Evolutionary conservation across 2,888 invertebrate genomes (phyloP).

Genomic region (Stenolophus ochropezus): DNA sequence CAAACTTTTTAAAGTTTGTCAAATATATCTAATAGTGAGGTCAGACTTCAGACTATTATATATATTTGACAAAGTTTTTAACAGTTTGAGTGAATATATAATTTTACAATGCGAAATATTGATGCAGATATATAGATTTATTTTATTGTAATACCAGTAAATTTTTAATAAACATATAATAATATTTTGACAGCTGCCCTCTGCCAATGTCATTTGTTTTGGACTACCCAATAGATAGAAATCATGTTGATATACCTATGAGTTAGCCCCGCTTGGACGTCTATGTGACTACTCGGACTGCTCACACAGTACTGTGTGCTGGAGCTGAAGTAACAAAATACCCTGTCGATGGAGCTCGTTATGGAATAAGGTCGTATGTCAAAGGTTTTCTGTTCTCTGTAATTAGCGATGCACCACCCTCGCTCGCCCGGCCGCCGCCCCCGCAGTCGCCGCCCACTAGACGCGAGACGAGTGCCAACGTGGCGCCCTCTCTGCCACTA

Average conservation of each 20-base stretch:
- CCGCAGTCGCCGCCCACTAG: conserved; percentile 23
- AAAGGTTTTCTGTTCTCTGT: conserved; percentile 74
- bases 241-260: background rate
- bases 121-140: no score
- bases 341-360: conserved; percentile 69
- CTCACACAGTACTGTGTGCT: background rate
- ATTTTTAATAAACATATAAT: no score
- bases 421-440: conserved; percentile 12
- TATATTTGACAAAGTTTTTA: no score
- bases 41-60: no score
- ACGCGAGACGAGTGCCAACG: conserved; percentile 13
- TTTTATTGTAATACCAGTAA: no score
- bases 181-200: no score
- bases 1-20: no score
- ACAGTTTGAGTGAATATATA: no score
- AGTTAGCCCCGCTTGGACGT: background rate
- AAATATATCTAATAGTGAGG: no score
- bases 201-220: no score
- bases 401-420: conserved; percentile 67
- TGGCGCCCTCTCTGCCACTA: background rate
- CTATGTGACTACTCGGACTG: background rate
- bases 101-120: no score
- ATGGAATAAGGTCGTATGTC: conserved; percentile 73
- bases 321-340: conserved; percentile 69
- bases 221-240: no score